Percentiles rank a stretch among this genome's conserved stretches.
Conservation (phyloP, 2,113 vertebrate species). For the Tursiops truncatus region DNA sequence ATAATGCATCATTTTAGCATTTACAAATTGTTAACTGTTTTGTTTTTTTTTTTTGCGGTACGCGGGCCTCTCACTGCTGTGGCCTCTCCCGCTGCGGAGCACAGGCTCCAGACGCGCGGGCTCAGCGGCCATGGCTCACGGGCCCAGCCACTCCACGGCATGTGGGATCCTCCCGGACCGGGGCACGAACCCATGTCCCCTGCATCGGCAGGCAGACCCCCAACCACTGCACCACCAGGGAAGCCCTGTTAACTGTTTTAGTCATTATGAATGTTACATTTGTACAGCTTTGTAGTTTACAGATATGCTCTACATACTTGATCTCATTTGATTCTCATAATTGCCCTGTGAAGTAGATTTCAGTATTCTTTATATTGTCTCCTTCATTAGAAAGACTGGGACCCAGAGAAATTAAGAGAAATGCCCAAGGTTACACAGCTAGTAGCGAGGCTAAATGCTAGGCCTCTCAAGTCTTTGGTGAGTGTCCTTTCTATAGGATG, state of each 20-base stretch:
- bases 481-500: background rate
- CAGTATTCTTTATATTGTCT: background rate
- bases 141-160: too few species aligned
- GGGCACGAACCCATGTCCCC: too few species aligned
- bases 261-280: background rate
- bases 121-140: too few species aligned
- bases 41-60: too few species aligned
- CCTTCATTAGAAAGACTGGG: background rate
- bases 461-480: background rate
- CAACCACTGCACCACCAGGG: too few species aligned
- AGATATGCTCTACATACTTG: background rate
- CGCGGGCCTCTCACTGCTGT: too few species aligned
- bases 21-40: background rate
- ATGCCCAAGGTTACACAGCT: background rate
- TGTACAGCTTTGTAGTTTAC: background rate
- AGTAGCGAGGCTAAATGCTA: background rate
- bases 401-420: conserved; percentile 24
- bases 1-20: background rate
- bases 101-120: too few species aligned
- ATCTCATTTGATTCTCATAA: background rate
- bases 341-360: background rate
- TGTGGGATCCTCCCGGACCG: too few species aligned
- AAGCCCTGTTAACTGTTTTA: background rate
- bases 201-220: too few species aligned
- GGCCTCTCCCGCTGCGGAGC: too few species aligned